phyloP scores from a whole-genome alignment of 2,113 vertebrate genomes.

The Lipotes vexillifer region DNA sequence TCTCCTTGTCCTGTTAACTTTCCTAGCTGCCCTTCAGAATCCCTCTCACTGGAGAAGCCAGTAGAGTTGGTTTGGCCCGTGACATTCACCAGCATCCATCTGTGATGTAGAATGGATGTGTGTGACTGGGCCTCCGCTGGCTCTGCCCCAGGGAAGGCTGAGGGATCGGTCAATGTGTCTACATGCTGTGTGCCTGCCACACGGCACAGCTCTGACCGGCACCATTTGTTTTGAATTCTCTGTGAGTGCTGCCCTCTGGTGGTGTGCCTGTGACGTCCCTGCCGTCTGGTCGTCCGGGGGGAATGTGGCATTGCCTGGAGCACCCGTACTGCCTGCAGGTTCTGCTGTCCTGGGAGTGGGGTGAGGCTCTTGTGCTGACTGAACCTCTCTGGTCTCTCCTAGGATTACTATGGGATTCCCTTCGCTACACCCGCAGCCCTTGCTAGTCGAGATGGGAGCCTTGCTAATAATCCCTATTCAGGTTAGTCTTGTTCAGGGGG shows the following conservation, averaged over 20 bases:
- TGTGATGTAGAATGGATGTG: background rate
- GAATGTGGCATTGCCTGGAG: background rate
- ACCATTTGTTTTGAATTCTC: background rate
- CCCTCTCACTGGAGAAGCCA: background rate
- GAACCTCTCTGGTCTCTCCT: constrained; percentile 14
- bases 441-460: constrained; percentile 92
- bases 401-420: constrained; percentile 99
- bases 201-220: fast-evolving
- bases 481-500: constrained; percentile 77
- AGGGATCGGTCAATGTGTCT: background rate
- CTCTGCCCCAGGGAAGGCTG: background rate
- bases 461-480: constrained; percentile 96
- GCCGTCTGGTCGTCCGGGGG: background rate
- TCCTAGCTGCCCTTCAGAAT: background rate
- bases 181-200: too few relatives aligned
- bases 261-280: background rate
- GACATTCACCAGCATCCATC: background rate
- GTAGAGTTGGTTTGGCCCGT: background rate
- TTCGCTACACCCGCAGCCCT: constrained; percentile 94
- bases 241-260: background rate
- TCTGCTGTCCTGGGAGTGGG: background rate
- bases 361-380: background rate
- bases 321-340: background rate
- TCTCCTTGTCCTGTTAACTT: background rate
- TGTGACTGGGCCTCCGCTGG: background rate